Evolutionary conservation across 2,113 vertebrate genomes (phyloP).

Genomic region (Semnornis frantzii): DNA sequence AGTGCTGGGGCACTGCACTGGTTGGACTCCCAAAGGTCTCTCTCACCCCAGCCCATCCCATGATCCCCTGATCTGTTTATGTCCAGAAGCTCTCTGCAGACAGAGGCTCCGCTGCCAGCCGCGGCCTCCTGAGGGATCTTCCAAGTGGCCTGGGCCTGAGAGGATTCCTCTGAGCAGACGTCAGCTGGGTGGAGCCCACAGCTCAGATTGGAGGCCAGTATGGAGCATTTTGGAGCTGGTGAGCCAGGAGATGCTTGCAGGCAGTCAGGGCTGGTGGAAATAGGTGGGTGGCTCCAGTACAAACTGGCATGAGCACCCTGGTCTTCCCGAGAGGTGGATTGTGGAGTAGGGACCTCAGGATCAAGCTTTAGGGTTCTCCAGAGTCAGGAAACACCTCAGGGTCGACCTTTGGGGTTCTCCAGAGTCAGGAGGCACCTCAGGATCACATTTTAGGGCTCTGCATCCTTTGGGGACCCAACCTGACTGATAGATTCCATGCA

Average conservation of each 20-base stretch:
- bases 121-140: background rate
- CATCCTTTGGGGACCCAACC: no score
- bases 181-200: background rate
- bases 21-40: background rate
- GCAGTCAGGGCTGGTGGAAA: background rate
- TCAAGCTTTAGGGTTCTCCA: no score
- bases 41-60: background rate
- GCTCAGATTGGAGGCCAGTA: background rate
- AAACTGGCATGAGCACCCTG: background rate
- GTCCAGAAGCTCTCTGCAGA: no score
- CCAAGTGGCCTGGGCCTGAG: background rate
- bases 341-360: background rate
- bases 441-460: no score
- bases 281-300: background rate
- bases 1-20: no score
- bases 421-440: no score
- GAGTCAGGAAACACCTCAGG: no score
- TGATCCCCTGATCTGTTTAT: no score
- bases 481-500: no score
- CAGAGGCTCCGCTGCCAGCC: no score
- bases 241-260: background rate
- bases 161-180: background rate
- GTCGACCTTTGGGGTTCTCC: no score
- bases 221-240: background rate
- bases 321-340: rapidly evolving